Conservation (phyloP, 1,140 invertebrate species). For the Drosophila auraria region DNA sequence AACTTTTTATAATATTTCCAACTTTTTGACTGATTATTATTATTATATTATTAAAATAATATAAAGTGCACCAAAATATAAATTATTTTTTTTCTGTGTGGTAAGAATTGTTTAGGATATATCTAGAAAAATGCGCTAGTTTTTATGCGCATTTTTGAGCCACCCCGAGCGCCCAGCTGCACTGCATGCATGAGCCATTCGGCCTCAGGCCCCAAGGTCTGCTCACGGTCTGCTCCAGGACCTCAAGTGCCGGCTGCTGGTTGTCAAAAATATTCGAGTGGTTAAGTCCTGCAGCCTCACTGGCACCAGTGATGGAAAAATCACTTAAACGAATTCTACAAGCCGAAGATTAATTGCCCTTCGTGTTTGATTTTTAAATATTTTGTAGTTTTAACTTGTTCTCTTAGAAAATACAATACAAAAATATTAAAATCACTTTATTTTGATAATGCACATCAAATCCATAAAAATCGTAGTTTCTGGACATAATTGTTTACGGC, state of each 20-base stretch:
- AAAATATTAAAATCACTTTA: too few relatives aligned
- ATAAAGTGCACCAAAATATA: too few relatives aligned
- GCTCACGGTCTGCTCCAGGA: constrained; percentile 14
- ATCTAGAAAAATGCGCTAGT: constrained; percentile 37
- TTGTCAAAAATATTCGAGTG: constrained; percentile 18
- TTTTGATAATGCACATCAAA: too few relatives aligned
- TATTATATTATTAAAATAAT: too few relatives aligned
- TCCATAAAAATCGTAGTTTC: constrained; percentile 2
- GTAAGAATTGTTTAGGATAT: constrained; percentile 30
- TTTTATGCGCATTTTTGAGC: constrained; percentile 63
- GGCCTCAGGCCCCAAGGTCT: constrained; percentile 7
- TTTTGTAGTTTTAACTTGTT: too few relatives aligned
- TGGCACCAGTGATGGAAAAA: not conserved
- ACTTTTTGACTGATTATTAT: too few relatives aligned
- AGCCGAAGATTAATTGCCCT: not conserved
- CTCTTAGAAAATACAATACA: too few relatives aligned
- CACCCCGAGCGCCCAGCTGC: constrained; percentile 29
- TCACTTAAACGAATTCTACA: not conserved
- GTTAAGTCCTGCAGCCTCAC: constrained; percentile 10
- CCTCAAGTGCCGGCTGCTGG: constrained; percentile 10
- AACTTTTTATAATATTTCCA: too few relatives aligned
- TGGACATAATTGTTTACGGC: constrained; percentile 12
- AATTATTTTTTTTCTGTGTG: not conserved
- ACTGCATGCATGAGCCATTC: constrained; percentile 21
- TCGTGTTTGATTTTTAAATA: too few relatives aligned